Evolutionary conservation across 1,140 invertebrate genomes (phyloP), one percentile per base, ranked within the genome.

Genomic region (Leptinotarsa undecemlineata): DNA sequence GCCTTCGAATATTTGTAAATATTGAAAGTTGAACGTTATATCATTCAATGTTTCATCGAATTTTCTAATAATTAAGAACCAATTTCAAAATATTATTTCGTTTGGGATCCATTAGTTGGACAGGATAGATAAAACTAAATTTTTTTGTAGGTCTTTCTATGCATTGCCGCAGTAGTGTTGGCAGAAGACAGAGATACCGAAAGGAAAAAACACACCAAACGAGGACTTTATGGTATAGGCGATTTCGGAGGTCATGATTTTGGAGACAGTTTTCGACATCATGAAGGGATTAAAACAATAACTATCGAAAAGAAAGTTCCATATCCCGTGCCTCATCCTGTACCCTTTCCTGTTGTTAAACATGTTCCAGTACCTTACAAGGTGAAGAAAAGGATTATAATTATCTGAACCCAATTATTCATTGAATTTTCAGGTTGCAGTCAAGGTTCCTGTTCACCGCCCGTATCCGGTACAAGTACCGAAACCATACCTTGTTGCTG

Each of bases 401-500:
- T 61, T 13, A 42, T 1, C 33, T 42, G 33, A 42, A 42, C 8
- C 33, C 11, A 11, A 42, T 42, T 42, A 11, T 42, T 11, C 33
- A 42, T 42, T 11, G 33, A 11, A 57, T 57, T 71, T 62, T 26
- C 26, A 71, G 69, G 69, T 71, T 19, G 85, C 87, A 5, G 87
- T 89, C 1, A 87, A 88, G 72, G 80, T 88, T 63, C 87, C 82
- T 11, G 78, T 85, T 0, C 81, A 83, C 14, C 79, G 77, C 33
- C 85, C 85, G 3, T 85, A 86, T 73, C 85, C 87, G 73, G 83
- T 87, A 20, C 86, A 84, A 79, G 88, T 86, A 71, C 87, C 84
- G 17, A 86, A 88, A 80, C 88, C 90, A 11, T 90, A 90, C 78
- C 89, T 89, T 14, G 89, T 90, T 8, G 72, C 74, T 19, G 79